Evolutionary conservation across 2,888 invertebrate genomes (phyloP).

Genomic region (Bombylius major): DNA sequence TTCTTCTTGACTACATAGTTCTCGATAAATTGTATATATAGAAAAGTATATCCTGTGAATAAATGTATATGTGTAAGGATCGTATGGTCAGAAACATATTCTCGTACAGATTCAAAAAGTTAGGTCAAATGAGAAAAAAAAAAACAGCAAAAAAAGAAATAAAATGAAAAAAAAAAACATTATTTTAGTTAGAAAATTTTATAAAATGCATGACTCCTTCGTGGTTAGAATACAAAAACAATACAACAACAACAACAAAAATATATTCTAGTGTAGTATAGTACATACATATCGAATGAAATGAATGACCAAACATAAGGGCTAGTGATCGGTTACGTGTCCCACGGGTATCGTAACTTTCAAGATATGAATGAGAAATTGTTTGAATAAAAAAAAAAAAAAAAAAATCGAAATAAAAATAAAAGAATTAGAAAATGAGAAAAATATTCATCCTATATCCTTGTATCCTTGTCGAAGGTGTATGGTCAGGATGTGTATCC

Average conservation of each 20-base stretch:
- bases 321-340: constrained; percentile 16
- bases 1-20: no score
- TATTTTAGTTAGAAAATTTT: constrained; percentile 1
- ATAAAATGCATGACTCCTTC: constrained; percentile 18
- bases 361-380: constrained; percentile 37
- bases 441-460: no score
- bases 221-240: constrained; percentile 12
- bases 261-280: no score
- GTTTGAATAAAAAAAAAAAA: constrained; percentile 15
- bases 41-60: no score
- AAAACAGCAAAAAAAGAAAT: background rate
- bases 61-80: no score
- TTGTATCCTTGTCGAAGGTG: background rate
- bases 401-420: no score
- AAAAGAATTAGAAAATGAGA: no score
- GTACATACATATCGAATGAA: background rate
- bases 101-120: background rate
- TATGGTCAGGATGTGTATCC: constrained; percentile 11
- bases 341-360: constrained; percentile 34
- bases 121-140: background rate
- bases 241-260: no score
- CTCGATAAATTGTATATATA: no score
- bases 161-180: background rate
- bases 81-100: background rate
- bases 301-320: constrained; percentile 14